Base-by-base conservation (phyloP, 2,797 vertebrate genomes). In the Zenarchopterus dispar region DNA sequence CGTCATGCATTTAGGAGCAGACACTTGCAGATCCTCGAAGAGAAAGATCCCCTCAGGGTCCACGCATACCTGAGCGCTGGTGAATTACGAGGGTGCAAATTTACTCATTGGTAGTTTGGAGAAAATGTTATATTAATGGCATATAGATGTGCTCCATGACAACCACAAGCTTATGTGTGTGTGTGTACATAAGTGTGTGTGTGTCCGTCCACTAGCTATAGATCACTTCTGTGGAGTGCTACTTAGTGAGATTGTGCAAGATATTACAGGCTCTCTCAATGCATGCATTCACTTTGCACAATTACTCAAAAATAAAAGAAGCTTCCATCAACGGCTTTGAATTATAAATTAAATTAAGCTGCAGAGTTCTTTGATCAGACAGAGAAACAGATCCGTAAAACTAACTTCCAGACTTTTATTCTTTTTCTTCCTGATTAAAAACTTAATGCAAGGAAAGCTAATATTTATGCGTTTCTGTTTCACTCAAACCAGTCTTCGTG, bases 291-390 rank as follows among this genome's bases (percentile, higher is more conserved):
- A 23, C 42, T 59, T 41, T 60, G 49, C 54, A 36, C 54, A 58
- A 43, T 56, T 49, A 49, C 56, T 60, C 24, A 15, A 8, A 62
- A 48, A 63, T 8, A 42, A 62, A 59, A 45, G n/a, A 17, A 56
- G 63, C 55, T 24, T 39, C 36, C 21, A 28, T 58, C 0, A 3
- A 71, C 42, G 52, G 42, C 56, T 33, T 42, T 39, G 44, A 59
- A 52, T 61, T 59, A 45, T 22, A 60, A 58, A 75, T 70, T 52
- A 53, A n/a, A 78, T 71, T 45, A 44, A 44, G 43, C 44, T 44
- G 44, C 67, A 64, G 62, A 39, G 36, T 4, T 15, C 22, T 52
- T 70, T 48, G 31, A 60, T 55, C 57, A 48, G 41, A 52, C 21
- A 52, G 16, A 1, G 15, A 41, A 56, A 54, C 36, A 16, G 22